A percentile compares a stretch with the other conserved stretches of the same genome.
phyloP scores from a whole-genome alignment of 2,888 invertebrate genomes.

The Pristionchus entomophagus region DNA sequence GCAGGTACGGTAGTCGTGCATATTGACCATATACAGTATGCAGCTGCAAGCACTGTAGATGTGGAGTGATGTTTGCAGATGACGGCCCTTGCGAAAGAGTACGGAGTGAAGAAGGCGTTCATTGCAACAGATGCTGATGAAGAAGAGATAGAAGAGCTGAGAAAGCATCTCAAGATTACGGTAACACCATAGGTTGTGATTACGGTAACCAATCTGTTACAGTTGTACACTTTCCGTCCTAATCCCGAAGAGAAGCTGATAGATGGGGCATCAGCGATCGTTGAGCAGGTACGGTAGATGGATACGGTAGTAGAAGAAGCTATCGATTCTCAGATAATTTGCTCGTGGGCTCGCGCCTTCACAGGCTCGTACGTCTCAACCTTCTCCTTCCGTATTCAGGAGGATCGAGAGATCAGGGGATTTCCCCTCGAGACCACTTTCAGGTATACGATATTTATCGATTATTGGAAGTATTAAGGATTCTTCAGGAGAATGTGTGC shows the following conservation, averaged over 20 bases:
- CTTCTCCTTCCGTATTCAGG: constrained; percentile 95
- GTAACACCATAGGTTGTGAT: neutral
- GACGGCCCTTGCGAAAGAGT: constrained; percentile 51
- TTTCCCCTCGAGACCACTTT: constrained; percentile 88
- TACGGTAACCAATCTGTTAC: constrained; percentile 76
- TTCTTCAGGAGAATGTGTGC: constrained; percentile 85
- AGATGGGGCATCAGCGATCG: constrained; percentile 69
- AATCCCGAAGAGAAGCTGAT: constrained; percentile 54
- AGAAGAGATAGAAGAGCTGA: constrained; percentile 78
- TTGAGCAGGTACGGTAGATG: constrained; percentile 67
- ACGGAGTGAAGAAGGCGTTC: constrained; percentile 60
- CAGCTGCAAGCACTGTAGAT: neutral
- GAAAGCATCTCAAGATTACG: constrained; percentile 76
- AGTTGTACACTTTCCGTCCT: constrained; percentile 52
- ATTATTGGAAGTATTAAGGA: neutral
- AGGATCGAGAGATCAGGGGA: constrained; percentile 95
- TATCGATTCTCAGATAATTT: constrained; percentile 85
- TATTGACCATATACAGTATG: neutral
- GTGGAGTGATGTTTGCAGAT: constrained; percentile 47
- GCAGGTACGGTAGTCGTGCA: constrained; percentile 82
- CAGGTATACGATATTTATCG: constrained; percentile 81
- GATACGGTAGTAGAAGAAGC: neutral
- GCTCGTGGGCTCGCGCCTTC: constrained; percentile 86
- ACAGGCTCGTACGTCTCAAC: constrained; percentile 94
- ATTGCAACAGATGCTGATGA: constrained; percentile 68